phyloP scores from a whole-genome alignment of 2,888 invertebrate genomes.

The Diogma glabrata region DNA sequence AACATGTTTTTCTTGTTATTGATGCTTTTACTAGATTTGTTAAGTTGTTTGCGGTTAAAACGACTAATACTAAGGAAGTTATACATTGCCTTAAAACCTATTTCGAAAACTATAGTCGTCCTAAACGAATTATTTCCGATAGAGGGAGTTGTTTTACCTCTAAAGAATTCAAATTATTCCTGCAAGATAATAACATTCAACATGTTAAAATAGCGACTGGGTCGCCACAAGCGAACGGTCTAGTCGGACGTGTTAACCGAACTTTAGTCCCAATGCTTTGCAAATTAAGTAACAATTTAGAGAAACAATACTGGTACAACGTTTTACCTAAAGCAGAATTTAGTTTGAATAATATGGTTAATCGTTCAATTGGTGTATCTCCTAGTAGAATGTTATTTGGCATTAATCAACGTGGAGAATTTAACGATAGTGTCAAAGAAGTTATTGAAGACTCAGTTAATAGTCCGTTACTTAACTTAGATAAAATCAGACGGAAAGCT shows the following conservation, averaged over 20 bases:
- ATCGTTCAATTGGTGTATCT: not conserved
- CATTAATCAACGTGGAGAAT: not conserved
- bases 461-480: too few relatives aligned
- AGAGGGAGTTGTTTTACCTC: too few relatives aligned
- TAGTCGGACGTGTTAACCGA: not conserved
- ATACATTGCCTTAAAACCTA: conserved; percentile 8
- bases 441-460: not conserved
- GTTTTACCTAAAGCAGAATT: not conserved
- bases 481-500: not conserved
- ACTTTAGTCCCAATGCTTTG: not conserved
- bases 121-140: conserved; percentile 12
- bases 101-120: conserved; percentile 12
- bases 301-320: not conserved
- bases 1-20: conserved; percentile 11
- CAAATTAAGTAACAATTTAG: not conserved
- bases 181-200: conserved; percentile 12
- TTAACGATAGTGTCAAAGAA: not conserved
- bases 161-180: conserved; percentile 1
- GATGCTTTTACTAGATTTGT: conserved; percentile 10
- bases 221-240: conserved; percentile 1
- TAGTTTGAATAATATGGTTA: not conserved
- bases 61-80: conserved; percentile 10
- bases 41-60: conserved; percentile 12
- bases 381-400: not conserved
- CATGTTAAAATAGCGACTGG: conserved; percentile 14